A percentile compares a stretch with the other conserved stretches of the same genome.
These are phyloP conservation scores for Scaptomyza montana DNA, from an alignment of 1,140 invertebrate species.

Conservation along the genomic window DNA sequence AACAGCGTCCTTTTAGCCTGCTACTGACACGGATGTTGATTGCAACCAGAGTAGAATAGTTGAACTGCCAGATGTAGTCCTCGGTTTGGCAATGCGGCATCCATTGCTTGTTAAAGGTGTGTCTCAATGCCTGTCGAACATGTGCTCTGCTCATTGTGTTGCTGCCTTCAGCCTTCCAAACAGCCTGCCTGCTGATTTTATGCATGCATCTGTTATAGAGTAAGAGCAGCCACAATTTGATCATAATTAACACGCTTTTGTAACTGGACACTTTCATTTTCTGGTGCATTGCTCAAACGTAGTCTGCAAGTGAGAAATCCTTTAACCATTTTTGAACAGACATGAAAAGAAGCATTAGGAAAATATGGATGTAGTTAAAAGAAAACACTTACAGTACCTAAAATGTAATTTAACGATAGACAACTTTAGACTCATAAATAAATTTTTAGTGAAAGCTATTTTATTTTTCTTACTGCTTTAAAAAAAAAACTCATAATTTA, in stretches of 20 bases:
- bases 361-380: no score
- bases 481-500: no score
- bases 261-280: background rate
- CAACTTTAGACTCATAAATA: no score
- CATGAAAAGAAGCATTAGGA: no score
- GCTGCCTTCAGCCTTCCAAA: background rate
- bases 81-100: conserved; percentile 7
- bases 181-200: no score
- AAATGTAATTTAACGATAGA: no score
- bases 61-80: conserved; percentile 36
- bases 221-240: background rate
- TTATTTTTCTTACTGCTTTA: no score
- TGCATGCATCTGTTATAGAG: background rate
- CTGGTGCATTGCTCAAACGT: no score
- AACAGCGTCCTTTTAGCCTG: conserved; percentile 42
- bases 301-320: no score
- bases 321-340: no score
- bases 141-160: conserved; percentile 13
- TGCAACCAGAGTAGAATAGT: conserved; percentile 39
- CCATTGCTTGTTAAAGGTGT: conserved; percentile 28
- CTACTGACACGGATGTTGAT: conserved; percentile 65
- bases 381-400: no score
- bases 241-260: background rate
- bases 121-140: conserved; percentile 25
- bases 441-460: no score